Evolutionary conservation across 2,113 vertebrate genomes (phyloP).

Genomic region (Lophura nycthemera): DNA sequence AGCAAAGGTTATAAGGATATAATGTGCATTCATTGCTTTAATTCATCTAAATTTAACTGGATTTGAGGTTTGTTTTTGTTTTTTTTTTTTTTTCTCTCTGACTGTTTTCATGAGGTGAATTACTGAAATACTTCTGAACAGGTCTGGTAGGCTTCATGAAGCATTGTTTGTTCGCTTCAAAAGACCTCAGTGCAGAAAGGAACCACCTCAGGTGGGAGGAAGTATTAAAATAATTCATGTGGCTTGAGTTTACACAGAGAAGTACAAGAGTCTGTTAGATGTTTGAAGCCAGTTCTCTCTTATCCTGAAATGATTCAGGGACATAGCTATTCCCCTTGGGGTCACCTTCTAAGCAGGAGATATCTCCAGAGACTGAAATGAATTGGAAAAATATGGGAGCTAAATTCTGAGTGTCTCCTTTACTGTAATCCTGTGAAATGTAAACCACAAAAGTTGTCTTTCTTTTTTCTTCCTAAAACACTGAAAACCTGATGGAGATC

Average conservation of each 20-base stretch:
- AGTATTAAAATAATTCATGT: background rate
- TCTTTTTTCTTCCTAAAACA: too few relatives aligned
- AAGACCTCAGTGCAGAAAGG: background rate
- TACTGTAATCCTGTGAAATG: background rate
- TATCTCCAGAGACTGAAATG: background rate
- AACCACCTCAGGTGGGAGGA: background rate
- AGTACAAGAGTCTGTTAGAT: background rate
- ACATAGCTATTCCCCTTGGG: background rate
- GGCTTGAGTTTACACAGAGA: background rate
- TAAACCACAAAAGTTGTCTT: background rate
- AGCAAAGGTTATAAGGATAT: background rate
- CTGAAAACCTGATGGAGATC: background rate
- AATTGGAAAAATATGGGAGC: background rate
- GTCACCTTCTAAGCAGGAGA: constrained; percentile 16
- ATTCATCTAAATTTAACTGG: background rate
- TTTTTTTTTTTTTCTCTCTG: background rate
- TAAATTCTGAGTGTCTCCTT: background rate
- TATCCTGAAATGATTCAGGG: background rate
- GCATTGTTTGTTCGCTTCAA: background rate
- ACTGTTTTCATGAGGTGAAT: background rate
- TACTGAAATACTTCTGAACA: background rate
- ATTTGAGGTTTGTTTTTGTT: background rate
- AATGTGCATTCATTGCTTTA: background rate
- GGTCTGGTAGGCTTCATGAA: background rate
- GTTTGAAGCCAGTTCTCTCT: background rate